Base-by-base conservation (phyloP, 2,113 vertebrate species). In the Anguilla rostrata region DNA sequence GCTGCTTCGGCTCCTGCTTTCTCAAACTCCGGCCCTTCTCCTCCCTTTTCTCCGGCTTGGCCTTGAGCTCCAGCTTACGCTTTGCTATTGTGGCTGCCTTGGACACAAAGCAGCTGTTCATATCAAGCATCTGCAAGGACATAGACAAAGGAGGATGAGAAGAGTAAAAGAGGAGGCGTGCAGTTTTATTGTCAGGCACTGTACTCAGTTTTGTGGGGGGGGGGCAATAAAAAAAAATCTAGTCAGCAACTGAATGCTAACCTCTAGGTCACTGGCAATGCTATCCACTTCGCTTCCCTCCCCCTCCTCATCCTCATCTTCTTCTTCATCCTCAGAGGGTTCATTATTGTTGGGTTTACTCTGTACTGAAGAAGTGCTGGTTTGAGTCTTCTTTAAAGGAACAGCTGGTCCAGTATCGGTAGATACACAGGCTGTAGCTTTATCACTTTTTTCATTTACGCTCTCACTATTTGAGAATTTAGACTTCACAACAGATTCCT, bases 51-150 rank as follows among this genome's bases (percentile, higher is more conserved):
- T 90, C 89, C 43, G n/a, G 39, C 57, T 88, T 85, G 9, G 86
- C 85, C 43, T 89, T 92, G 49, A 91, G 84, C 40, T 91, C 88
- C 40, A 85, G 43, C 49, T 87, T 89, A 53, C 90, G 90, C 79
- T 92, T 85, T 0, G 89, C 87, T 14, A 71, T 87, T 39, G 83
- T 85, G 49, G 92, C 86, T 49, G 91, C 83, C 29, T 89, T 89
- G 66, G 89, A 87, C 81, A 90, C 79, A 82, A 87, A 87, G 57
- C 90, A 92, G 89, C 92, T 91, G 85, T 89, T 92, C 88, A 93
- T 90, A 86, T 93, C 87, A 75, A 93, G 89, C 83, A 90, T 90
- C 95, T 95, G 85, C 49, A 20, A 85, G 34, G 56, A 84, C 18
- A n/a, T 40, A 0, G 7, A 86, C 39, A 43, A n/a, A 6, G 86